phyloP scores from a whole-genome alignment of 1,140 invertebrate genomes.

The Eupeodes corollae region DNA sequence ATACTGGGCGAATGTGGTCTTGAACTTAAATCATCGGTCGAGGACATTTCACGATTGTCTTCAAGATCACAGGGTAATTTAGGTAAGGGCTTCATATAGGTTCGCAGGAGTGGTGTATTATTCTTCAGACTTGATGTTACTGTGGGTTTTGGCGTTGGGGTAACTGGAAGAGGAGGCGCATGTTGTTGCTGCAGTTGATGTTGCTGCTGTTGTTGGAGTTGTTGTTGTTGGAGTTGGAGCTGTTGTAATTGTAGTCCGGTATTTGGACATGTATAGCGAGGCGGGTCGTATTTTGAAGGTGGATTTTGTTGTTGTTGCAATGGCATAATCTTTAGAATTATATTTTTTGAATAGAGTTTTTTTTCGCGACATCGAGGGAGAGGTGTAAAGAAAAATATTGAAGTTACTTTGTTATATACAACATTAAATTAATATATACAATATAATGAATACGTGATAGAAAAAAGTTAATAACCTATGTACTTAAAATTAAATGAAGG shows the following conservation, averaged over 20 bases:
- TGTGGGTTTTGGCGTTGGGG: constrained; percentile 18
- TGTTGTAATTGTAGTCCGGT: constrained; percentile 40
- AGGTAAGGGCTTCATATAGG: constrained; percentile 47
- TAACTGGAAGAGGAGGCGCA: constrained; percentile 18
- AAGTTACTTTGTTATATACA: too few relatives aligned
- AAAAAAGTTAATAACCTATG: too few relatives aligned
- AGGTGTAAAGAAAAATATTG: too few relatives aligned
- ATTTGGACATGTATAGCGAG: constrained; percentile 42
- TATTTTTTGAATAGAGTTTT: too few relatives aligned
- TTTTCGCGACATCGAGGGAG: too few relatives aligned
- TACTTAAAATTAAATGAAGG: too few relatives aligned
- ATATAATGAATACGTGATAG: too few relatives aligned
- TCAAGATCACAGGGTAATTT: constrained; percentile 39
- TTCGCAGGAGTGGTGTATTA: constrained; percentile 28
- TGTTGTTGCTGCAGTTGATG: constrained; percentile 19
- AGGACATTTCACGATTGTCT: constrained; percentile 44
- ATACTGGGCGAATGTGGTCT: constrained; percentile 65
- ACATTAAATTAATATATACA: too few relatives aligned
- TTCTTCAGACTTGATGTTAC: constrained; percentile 16
- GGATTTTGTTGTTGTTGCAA: constrained; percentile 20
- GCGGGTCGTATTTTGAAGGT: constrained; percentile 36
- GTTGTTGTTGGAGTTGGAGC: constrained; percentile 29
- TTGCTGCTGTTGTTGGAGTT: constrained; percentile 15
- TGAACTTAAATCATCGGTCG: constrained; percentile 67
- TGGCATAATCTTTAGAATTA: constrained; percentile 27